Conservation (phyloP, 2,113 vertebrate genomes). For the Anhinga rufa region DNA sequence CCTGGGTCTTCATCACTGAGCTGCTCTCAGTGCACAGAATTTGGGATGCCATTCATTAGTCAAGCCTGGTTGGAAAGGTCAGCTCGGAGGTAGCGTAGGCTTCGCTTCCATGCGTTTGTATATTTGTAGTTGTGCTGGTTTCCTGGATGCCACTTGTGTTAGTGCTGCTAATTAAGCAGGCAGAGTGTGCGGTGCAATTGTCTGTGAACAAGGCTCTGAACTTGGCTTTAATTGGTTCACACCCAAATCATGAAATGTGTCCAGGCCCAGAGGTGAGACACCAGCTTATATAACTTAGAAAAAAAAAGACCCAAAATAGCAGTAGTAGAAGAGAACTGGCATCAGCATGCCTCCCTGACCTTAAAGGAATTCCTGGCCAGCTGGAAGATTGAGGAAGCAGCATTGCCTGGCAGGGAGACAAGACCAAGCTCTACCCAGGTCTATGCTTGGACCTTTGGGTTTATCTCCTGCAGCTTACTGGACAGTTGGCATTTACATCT, state of each 20-base stretch:
- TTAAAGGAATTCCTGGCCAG: not conserved
- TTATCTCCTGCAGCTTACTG: not conserved
- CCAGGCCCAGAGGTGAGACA: not conserved
- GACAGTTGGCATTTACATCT: not conserved
- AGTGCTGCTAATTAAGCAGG: not conserved
- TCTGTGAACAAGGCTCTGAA: not conserved
- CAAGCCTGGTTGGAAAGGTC: not conserved
- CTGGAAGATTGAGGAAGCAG: not conserved
- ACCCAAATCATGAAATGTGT: not conserved
- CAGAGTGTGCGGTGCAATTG: not conserved
- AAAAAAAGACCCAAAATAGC: not conserved
- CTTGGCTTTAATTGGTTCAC: not conserved
- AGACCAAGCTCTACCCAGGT: not conserved
- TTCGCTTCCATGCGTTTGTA: accelerated
- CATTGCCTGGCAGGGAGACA: not conserved
- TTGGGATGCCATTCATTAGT: not conserved
- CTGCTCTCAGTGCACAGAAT: not conserved
- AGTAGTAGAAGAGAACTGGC: not conserved
- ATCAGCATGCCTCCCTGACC: not conserved
- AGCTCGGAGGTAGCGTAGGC: not conserved
- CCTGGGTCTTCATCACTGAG: not conserved
- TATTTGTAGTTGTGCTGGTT: not conserved
- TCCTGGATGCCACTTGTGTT: not conserved
- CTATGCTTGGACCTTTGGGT: not conserved
- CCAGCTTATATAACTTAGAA: not conserved